Percentiles rank a stretch among this genome's conserved stretches.
phyloP scores from a whole-genome alignment of 2,888 invertebrate species.

The Cosmopolites sordidus region DNA sequence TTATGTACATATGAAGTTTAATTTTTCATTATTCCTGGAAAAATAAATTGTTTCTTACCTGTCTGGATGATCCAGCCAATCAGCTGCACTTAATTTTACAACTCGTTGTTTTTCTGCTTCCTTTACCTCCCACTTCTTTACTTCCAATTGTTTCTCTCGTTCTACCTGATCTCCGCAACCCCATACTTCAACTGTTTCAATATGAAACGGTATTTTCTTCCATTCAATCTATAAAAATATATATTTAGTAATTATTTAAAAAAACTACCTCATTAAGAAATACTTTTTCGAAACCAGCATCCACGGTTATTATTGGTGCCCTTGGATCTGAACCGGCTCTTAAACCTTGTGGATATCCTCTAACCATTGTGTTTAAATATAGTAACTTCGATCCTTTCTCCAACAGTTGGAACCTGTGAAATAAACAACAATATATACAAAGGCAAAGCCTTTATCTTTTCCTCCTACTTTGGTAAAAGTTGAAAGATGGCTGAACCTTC shows the following conservation, averaged over 20 bases:
- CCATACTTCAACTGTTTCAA: conserved; percentile 71
- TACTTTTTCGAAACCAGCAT: conserved; percentile 67
- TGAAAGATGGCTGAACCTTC: conserved; percentile 75
- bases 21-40: too few relatives aligned
- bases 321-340: conserved; percentile 78
- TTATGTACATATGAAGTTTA: too few relatives aligned
- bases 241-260: neutral
- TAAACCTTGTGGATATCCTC: conserved; percentile 81
- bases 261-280: conserved; percentile 1
- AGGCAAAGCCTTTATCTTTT: neutral
- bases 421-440: neutral
- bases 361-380: conserved; percentile 76
- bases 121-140: conserved; percentile 75
- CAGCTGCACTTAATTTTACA: conserved; percentile 82
- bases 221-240: conserved; percentile 52
- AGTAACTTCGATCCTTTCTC: conserved; percentile 70
- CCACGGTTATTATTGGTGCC: conserved; percentile 67
- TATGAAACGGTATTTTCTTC: conserved; percentile 61
- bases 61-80: conserved; percentile 96
- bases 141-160: conserved; percentile 78
- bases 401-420: conserved; percentile 53
- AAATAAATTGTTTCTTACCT: too few relatives aligned
- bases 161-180: conserved; percentile 78
- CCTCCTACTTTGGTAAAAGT: conserved; percentile 63
- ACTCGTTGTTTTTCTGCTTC: conserved; percentile 82